phyloP scores from a whole-genome alignment of 2,113 vertebrate species.

The Corythornis vintsioides region DNA sequence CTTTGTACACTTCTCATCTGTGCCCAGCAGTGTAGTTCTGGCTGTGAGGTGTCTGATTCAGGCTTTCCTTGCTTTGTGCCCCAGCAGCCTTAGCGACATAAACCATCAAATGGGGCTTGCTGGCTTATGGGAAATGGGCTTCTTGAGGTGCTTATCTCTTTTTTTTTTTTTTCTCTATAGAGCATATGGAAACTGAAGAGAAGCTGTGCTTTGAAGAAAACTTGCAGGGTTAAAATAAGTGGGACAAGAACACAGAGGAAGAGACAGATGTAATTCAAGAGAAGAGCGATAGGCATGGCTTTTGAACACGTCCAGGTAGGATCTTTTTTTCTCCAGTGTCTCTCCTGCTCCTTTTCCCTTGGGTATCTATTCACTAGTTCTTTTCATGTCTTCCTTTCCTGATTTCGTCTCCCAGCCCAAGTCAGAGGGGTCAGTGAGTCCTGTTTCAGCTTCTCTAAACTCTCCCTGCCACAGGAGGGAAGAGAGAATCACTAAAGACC shows the following conservation, averaged over 20 bases:
- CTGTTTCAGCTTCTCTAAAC: background rate
- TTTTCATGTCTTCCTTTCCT: background rate
- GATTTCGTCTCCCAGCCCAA: background rate
- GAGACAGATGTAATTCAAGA: background rate
- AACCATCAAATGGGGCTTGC: background rate
- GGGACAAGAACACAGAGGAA: background rate
- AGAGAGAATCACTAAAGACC: background rate
- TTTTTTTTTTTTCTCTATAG: background rate
- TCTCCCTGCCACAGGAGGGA: background rate
- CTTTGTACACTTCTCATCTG: background rate
- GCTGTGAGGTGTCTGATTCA: background rate
- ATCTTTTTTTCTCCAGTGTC: background rate
- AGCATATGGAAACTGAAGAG: background rate
- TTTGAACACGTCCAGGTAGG: background rate
- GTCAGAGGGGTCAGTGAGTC: background rate
- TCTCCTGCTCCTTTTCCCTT: background rate
- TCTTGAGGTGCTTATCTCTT: background rate
- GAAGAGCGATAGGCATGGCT: background rate
- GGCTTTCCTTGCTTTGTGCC: background rate
- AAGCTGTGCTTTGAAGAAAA: background rate
- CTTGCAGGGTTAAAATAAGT: background rate
- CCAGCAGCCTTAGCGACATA: background rate
- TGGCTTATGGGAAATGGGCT: background rate
- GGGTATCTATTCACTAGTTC: background rate
- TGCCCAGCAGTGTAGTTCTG: background rate